A percentile compares a stretch with the other conserved stretches of the same genome.
Conservation (phyloP, 1,140 invertebrate genomes). For the Drosophila equinoxialis region DNA sequence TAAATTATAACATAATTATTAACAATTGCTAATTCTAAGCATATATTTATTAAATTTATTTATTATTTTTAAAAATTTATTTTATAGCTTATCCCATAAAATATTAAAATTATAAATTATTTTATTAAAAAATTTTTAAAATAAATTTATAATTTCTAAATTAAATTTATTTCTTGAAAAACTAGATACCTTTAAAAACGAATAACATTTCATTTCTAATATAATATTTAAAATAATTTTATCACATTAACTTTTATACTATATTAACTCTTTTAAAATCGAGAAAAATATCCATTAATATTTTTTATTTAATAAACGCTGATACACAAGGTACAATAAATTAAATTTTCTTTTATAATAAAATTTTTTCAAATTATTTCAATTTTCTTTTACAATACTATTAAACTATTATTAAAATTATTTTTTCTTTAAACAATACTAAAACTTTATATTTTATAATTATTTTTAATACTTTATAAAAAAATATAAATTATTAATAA, state of each 20-base stretch:
- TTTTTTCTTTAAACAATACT: conserved; percentile 81
- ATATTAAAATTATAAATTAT: too few relatives aligned
- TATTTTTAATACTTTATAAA: conserved; percentile 83
- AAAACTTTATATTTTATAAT: conserved; percentile 74
- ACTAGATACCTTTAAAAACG: too few relatives aligned
- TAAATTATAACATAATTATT: too few relatives aligned
- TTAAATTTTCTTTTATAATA: conserved; percentile 84
- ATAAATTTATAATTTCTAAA: too few relatives aligned
- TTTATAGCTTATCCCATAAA: too few relatives aligned
- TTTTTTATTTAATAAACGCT: conserved; percentile 85
- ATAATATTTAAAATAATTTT: conserved; percentile 84
- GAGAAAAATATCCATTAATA: conserved; percentile 47
- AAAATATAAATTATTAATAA: conserved; percentile 84
- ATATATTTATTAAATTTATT: too few relatives aligned
- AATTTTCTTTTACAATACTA: conserved; percentile 82
- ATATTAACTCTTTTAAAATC: too few relatives aligned
- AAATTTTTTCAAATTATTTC: conserved; percentile 79
- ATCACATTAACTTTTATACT: conserved; percentile 1
- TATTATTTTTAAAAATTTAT: too few relatives aligned
- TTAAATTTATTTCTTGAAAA: too few relatives aligned
- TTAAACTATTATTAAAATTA: conserved; percentile 83
- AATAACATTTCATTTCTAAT: too few relatives aligned
- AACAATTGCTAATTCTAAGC: too few relatives aligned
- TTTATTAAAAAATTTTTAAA: too few relatives aligned
- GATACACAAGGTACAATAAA: conserved; percentile 87